Evolutionary conservation across 23 tunicate genomes (phyloP), one percentile per base, ranked within the genome.

Genomic region (Trididemnum clinides): DNA sequence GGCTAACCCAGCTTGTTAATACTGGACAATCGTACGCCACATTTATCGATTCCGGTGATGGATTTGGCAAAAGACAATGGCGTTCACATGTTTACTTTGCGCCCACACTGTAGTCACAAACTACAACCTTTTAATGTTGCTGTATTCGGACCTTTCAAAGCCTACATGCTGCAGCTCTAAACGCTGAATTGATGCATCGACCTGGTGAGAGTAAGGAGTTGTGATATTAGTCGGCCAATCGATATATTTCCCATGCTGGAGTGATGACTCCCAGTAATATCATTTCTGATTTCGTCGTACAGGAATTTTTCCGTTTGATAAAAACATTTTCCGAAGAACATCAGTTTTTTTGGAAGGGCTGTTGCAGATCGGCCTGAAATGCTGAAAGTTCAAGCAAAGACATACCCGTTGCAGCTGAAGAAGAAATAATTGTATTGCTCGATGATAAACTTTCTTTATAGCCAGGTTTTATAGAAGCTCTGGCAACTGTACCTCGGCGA

Each of bases 61-160:
- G 80, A 82, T 2, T 28, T 66, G 27, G 77, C 86, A 12, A 64
- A 38, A 21, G 33, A 64, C 32, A 22, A 70, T 82, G 86, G 86
- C 2, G 25, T 82, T 50, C 21, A 7, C n/a, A 1, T 70, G n/a
- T 36, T 70, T 7, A 82, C 86, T 15, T 28, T 69, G 29, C 81
- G 33, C n/a, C 81, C 86, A 23, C 84, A 79, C 35, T 79, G 84
- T 35, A 59, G 77, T 33, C 77, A 79, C 34, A 79, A 58, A 58
- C 69, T 82, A 10, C 86, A 82, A 62, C 86, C 86, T 33, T 38
- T 82, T 26, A 51, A 82, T 64, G 77, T 82, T 4, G 26, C n/a
- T n/a, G n/a, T n/a, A n/a, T n/a, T n/a, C 33, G 86, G 86, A 28
- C 86, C 86, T 31, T 79, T 79, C 28, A 79, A 79, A 58, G 3